Evolutionary conservation across 2,888 invertebrate genomes (phyloP).

Genomic region (Pollenia griseotomentosa): DNA sequence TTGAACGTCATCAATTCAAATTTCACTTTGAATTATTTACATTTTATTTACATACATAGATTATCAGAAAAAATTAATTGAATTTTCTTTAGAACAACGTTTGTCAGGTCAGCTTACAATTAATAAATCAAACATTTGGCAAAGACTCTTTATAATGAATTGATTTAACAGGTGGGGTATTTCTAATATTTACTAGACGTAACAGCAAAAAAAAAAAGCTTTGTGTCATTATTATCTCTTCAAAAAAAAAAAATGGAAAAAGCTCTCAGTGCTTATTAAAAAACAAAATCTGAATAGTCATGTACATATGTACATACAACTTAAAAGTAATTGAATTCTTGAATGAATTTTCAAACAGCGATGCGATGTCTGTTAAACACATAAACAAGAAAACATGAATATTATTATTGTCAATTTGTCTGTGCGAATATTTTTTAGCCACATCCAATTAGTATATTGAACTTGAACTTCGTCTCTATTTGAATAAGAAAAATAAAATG

Average conservation of each 20-base stretch:
- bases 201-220: too few relatives aligned
- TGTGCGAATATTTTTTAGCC: not conserved
- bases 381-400: not conserved
- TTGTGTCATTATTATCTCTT: not conserved
- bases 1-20: too few relatives aligned
- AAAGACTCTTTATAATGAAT: too few relatives aligned
- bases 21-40: too few relatives aligned
- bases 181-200: too few relatives aligned
- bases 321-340: slow-evolving; percentile 9
- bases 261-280: not conserved
- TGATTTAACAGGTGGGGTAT: too few relatives aligned
- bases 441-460: not conserved
- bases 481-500: slow-evolving; percentile 1
- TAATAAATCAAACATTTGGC: too few relatives aligned
- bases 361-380: not conserved
- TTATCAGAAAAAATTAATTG: too few relatives aligned
- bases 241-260: not conserved
- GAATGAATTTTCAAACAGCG: slow-evolving; percentile 26
- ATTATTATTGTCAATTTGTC: not conserved
- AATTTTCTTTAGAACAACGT: too few relatives aligned
- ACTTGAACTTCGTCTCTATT: slow-evolving; percentile 38
- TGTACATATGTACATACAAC: not conserved
- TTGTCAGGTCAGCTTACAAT: too few relatives aligned
- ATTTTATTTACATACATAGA: too few relatives aligned
- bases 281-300: not conserved